Base-by-base conservation (phyloP, 2,113 vertebrate species). In the Phrynosoma platyrhinos region DNA sequence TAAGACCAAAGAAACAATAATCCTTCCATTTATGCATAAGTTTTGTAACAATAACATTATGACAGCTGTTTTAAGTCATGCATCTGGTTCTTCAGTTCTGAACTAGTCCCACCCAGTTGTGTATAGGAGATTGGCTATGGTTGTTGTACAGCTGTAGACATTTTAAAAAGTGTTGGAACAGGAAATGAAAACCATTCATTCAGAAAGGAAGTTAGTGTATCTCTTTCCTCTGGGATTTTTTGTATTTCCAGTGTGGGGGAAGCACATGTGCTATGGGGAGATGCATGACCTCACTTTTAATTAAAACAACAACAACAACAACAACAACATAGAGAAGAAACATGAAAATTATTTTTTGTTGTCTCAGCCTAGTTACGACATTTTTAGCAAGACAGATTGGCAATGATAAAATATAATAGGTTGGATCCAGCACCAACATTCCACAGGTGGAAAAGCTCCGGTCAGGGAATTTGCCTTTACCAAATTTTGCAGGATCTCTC, bases 1-100 rank as follows among this genome's bases (percentile, higher is more conserved):
- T 89, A 88, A 92, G 86, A 55, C 58, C 79, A 88, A 71, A 80
- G 72, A 89, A 90, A 87, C 69, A 9, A 5, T 82, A 90, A 20
- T 40, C 42, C 69, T 76, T 86, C 47, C 32, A 52, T 69, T 83
- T 92, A 71, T 91, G 86, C 58, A 87, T 76, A 71, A 90, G 21
- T 64, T 58, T 47, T 71, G 58, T 85, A n/a, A 27, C 18, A 30
- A 20, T 83, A 53, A 8, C 23, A 32, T 90, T 84, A 88, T 75
- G 6, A 87, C 30, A 86, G 32, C 62, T 85, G 5, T 58, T 89
- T 79, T 68, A 82, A 76, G 16, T 80, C 81, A 42, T 75, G 32
- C 83, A 42, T 36, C 77, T 89, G 40, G 0, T 79, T 90, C 25
- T 71, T 32, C 13, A 58, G 84, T 82, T 84, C 58, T 68, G n/a